Evolutionary conservation across 2,888 invertebrate genomes (phyloP).

Genomic region (Epinotia demarniana): DNA sequence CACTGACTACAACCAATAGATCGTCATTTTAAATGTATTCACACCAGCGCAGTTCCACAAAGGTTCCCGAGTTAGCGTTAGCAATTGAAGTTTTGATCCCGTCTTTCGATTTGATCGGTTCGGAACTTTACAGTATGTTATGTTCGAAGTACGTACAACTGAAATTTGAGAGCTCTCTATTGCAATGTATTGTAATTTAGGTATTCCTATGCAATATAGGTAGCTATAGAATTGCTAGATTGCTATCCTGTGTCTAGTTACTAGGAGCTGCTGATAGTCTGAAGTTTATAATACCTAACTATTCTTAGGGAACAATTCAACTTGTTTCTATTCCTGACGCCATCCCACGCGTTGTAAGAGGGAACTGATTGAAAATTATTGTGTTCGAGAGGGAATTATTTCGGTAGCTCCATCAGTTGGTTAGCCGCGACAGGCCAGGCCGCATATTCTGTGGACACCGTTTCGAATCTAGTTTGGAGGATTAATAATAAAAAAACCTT

Average conservation of each 20-base stretch:
- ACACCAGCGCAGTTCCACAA: neutral
- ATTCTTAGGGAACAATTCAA: too few species aligned
- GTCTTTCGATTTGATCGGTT: neutral
- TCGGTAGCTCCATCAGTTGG: too few species aligned
- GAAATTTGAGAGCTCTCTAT: neutral
- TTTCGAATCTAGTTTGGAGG: too few species aligned
- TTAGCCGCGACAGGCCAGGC: too few species aligned
- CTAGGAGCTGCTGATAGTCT: neutral
- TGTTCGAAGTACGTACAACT: neutral
- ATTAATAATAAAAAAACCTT: too few species aligned
- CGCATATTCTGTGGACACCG: too few species aligned
- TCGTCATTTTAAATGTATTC: neutral
- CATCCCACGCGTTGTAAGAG: too few species aligned
- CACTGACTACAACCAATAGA: neutral
- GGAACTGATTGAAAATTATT: too few species aligned
- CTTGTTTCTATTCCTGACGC: too few species aligned
- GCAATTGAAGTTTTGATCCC: constrained; percentile 11
- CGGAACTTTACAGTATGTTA: neutral
- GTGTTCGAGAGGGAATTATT: too few species aligned
- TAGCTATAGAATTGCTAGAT: neutral
- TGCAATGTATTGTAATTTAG: neutral
- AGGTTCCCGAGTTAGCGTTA: constrained; percentile 7
- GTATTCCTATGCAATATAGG: neutral
- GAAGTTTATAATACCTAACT: too few species aligned
- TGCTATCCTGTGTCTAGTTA: neutral